Evolutionary conservation across 2,888 invertebrate species (phyloP).

Genomic region (Agrochola lota): DNA sequence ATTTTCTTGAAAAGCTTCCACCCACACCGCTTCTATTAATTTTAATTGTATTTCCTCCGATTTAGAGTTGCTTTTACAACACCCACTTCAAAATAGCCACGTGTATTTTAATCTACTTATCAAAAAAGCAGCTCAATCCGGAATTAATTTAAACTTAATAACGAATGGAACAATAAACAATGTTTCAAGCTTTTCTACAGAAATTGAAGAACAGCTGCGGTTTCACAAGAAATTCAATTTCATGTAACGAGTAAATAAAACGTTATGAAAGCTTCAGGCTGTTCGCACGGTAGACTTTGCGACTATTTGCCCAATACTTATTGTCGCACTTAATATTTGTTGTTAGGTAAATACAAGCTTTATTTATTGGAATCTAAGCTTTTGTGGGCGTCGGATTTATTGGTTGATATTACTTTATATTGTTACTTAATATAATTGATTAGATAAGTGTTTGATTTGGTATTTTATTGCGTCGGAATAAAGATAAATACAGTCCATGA

Average conservation of each 20-base stretch:
- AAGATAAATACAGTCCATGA: not conserved
- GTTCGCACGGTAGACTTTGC: slow-evolving; percentile 10
- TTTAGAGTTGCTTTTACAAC: not conserved
- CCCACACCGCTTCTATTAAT: not conserved
- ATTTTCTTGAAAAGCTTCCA: not conserved
- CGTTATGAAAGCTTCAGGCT: slow-evolving; percentile 33
- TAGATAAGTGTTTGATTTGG: slow-evolving; percentile 1
- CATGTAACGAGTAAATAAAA: slow-evolving; percentile 57
- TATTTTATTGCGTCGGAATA: not conserved
- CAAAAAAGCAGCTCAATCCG: slow-evolving; percentile 23
- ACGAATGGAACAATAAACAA: slow-evolving; percentile 39
- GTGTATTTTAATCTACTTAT: slow-evolving; percentile 30
- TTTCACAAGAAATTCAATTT: slow-evolving; percentile 62
- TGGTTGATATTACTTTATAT: not conserved
- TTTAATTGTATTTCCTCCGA: not conserved
- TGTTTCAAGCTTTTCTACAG: slow-evolving; percentile 41
- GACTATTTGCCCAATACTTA: slow-evolving; percentile 23
- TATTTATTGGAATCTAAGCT: not conserved
- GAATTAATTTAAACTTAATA: slow-evolving; percentile 49
- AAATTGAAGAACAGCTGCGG: slow-evolving; percentile 36
- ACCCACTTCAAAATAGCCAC: slow-evolving; percentile 17
- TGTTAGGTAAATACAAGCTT: slow-evolving; percentile 15
- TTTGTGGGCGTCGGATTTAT: not conserved
- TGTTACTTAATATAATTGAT: not conserved
- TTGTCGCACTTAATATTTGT: slow-evolving; percentile 22